Conservation (phyloP, 1,140 invertebrate species). For the Antheraea pernyi region DNA sequence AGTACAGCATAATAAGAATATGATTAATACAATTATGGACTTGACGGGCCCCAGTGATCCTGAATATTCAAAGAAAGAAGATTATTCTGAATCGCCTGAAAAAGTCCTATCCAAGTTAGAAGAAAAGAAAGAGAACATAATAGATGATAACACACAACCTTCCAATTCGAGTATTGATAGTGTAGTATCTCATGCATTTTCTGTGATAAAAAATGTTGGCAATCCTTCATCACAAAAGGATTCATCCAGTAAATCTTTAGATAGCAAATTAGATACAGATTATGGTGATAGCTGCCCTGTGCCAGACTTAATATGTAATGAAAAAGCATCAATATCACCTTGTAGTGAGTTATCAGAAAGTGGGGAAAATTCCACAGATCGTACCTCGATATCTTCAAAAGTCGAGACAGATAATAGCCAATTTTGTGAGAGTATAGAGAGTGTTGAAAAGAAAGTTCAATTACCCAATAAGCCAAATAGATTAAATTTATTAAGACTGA, state of each 20-base stretch:
- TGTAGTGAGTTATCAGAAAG: slow-evolving; percentile 71
- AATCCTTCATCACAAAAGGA: slow-evolving; percentile 58
- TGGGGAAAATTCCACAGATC: slow-evolving; percentile 62
- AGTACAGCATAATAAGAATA: slow-evolving; percentile 67
- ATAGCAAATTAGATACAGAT: slow-evolving; percentile 62
- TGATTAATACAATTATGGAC: slow-evolving; percentile 71
- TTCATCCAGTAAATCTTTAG: slow-evolving; percentile 40
- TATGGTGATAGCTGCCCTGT: slow-evolving; percentile 67
- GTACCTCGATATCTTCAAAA: slow-evolving; percentile 45
- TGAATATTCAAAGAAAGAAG: slow-evolving; percentile 42
- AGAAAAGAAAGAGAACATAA: not conserved
- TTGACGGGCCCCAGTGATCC: slow-evolving; percentile 62
- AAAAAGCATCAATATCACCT: slow-evolving; percentile 76
- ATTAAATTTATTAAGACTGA: slow-evolving; percentile 57
- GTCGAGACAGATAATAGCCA: slow-evolving; percentile 25
- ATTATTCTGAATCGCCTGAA: slow-evolving; percentile 41
- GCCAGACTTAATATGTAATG: slow-evolving; percentile 75
- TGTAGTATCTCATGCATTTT: slow-evolving; percentile 61
- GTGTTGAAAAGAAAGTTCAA: slow-evolving; percentile 31
- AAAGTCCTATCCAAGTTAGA: slow-evolving; percentile 63
- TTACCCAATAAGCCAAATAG: slow-evolving; percentile 35
- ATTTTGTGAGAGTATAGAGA: slow-evolving; percentile 27
- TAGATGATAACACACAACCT: slow-evolving; percentile 40
- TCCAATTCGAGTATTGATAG: slow-evolving; percentile 41
- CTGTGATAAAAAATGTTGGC: slow-evolving; percentile 71